These are phyloP conservation scores for Agrotis puta DNA, from an alignment of 2,888 invertebrate species.

Conservation along the genomic window DNA sequence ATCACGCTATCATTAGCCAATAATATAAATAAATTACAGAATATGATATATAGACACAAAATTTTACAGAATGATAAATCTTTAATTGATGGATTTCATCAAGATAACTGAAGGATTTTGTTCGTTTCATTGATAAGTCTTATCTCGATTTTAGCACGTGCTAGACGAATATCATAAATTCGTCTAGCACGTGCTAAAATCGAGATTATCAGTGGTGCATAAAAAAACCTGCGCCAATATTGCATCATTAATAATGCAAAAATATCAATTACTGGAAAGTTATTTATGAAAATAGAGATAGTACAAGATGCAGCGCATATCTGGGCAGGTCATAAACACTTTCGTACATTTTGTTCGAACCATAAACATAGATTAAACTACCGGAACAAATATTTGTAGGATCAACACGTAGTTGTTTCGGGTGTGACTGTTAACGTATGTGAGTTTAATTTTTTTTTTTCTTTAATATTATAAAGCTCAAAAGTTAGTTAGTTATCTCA, in stretches of 20 bases:
- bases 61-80: background rate
- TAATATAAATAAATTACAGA: background rate
- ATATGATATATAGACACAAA: background rate
- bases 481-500: too few relatives aligned
- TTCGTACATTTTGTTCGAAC: background rate
- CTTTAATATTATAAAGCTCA: too few relatives aligned
- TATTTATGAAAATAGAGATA: background rate
- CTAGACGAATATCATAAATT: background rate
- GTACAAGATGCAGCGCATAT: background rate
- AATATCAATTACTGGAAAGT: background rate
- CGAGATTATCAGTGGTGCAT: too few relatives aligned
- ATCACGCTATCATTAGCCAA: slow-evolving; percentile 6
- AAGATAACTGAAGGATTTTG: slow-evolving; percentile 14
- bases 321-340: background rate
- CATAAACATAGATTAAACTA: too few relatives aligned
- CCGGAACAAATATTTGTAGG: too few relatives aligned
- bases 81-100: slow-evolving; percentile 14
- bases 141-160: background rate
- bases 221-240: too few relatives aligned
- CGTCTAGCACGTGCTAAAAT: too few relatives aligned
- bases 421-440: too few relatives aligned
- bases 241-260: background rate
- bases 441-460: too few relatives aligned
- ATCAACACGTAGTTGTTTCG: too few relatives aligned
- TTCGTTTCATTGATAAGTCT: slow-evolving; percentile 8